A percentile compares a stretch with the other conserved stretches of the same genome.
phyloP scores from a whole-genome alignment of 2,113 vertebrate species.

The Mormyrus iriodes region DNA sequence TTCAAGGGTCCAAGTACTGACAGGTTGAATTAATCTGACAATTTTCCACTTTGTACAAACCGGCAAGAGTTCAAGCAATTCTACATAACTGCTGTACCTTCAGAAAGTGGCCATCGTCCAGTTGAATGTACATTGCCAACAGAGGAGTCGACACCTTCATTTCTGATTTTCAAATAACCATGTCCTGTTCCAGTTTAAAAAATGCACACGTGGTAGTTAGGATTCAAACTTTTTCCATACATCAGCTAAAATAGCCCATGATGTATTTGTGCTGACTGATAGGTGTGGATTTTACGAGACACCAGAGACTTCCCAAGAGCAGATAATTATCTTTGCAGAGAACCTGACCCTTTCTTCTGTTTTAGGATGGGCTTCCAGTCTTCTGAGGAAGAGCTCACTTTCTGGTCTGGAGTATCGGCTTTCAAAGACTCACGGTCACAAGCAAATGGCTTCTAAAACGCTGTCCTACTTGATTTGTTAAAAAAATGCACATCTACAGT shows the following conservation, averaged over 20 bases:
- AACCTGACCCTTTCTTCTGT: constrained; percentile 30
- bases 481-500: not conserved
- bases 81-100: not conserved
- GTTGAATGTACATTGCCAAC: not conserved
- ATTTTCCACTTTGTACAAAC: not conserved
- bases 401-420: constrained; percentile 24
- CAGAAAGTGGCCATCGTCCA: not conserved
- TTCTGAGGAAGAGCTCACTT: constrained; percentile 29
- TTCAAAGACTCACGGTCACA: constrained; percentile 27
- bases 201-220: not conserved
- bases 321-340: constrained; percentile 37
- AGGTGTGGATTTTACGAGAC: constrained; percentile 33
- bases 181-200: not conserved
- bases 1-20: not conserved
- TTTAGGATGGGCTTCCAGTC: constrained; percentile 32
- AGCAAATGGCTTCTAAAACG: not conserved
- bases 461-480: not conserved
- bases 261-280: constrained; percentile 26
- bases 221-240: constrained; percentile 23
- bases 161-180: not conserved
- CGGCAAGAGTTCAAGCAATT: not conserved
- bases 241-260: constrained; percentile 27
- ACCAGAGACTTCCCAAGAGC: constrained; percentile 32
- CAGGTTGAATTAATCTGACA: not conserved
- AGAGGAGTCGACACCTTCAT: not conserved